phyloP scores from a whole-genome alignment of 1,140 invertebrate species.

The Sesamia nonagrioides region DNA sequence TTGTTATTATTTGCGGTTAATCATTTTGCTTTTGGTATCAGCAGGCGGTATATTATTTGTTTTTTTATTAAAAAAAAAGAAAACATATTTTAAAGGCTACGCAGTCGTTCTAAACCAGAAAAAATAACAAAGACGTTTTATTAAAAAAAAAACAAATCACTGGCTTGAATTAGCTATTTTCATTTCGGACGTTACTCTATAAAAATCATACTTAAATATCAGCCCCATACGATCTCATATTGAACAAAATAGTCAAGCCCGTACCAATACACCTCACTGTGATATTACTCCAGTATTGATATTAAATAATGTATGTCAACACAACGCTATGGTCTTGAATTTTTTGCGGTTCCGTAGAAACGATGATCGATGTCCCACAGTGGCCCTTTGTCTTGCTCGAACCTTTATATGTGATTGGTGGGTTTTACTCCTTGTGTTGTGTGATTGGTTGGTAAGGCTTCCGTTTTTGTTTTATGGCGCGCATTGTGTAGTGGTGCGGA shows the following conservation, averaged over 20 bases:
- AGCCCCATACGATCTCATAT: too few relatives aligned
- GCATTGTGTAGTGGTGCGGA: not conserved
- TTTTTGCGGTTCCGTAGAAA: constrained; percentile 27
- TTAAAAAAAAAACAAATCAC: too few relatives aligned
- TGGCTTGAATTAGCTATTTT: too few relatives aligned
- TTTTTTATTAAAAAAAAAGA: too few relatives aligned
- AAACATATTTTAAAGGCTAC: too few relatives aligned
- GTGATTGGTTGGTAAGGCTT: constrained; percentile 10
- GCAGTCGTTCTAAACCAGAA: too few relatives aligned
- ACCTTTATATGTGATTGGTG: not conserved
- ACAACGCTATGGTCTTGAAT: not conserved
- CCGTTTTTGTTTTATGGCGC: constrained; percentile 26
- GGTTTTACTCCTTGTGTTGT: not conserved
- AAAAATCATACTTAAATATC: too few relatives aligned
- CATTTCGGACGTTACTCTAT: too few relatives aligned
- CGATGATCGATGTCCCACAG: constrained; percentile 46
- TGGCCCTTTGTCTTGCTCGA: constrained; percentile 42
- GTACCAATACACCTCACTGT: not conserved
- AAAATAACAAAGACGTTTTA: too few relatives aligned
- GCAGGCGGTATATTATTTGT: too few relatives aligned
- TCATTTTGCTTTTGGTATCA: too few relatives aligned
- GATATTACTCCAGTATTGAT: constrained; percentile 17
- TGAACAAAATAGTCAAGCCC: not conserved
- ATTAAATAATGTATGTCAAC: constrained; percentile 18
- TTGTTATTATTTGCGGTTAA: too few relatives aligned